Evolutionary conservation across 92 coral and sea anemone genomes (phyloP), one percentile per base, ranked within the genome.

Genomic region (Phymanthus crucifer): DNA sequence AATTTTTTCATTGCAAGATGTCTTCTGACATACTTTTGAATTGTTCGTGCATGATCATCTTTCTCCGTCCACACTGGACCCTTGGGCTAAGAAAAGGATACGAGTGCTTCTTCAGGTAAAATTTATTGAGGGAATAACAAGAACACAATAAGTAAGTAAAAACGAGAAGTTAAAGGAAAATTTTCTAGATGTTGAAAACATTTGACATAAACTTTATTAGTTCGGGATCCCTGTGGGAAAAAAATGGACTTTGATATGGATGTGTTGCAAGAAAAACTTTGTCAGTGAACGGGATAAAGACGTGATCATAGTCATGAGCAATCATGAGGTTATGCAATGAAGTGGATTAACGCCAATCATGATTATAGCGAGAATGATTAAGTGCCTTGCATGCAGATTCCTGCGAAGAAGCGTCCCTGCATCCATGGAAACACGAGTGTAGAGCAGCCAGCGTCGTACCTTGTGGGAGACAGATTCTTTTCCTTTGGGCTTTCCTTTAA

Each of bases 11-110:
- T 82, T 18, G 98, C 98, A 69, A 94, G 92, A 71, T 92, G 85
- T 52, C 96, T 79, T 73, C 98, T 87, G 65, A 81, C 74, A 73
- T 90, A 93, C 75, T 93, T 94, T 78, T 94, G 97, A 74, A 94
- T 92, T 9, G 91, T 71, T 57, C 88, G 86, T 56, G 98, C 98
- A 69, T 89, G 87, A 8, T 89, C 83, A 73, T 94, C 98, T 57
- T 92, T 80, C 73, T 89, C 83, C 32, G 93, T 89, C 97, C 93
- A 81, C 32, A 82, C 87, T 45, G 85, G 89, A 33, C 77, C 86
- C 71, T 86, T 86, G 36, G 79, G 70, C 90, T 89, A 66, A 21
- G 38, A 66, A 54, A 21, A 12, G n/a, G n/a, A 54, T 19, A 54
- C 6, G n/a, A 8, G 27, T 54, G n/a, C n/a, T n/a, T 43, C 13